Evolutionary conservation across 1,140 invertebrate genomes (phyloP).

Genomic region (Megalonaias nervosa): DNA sequence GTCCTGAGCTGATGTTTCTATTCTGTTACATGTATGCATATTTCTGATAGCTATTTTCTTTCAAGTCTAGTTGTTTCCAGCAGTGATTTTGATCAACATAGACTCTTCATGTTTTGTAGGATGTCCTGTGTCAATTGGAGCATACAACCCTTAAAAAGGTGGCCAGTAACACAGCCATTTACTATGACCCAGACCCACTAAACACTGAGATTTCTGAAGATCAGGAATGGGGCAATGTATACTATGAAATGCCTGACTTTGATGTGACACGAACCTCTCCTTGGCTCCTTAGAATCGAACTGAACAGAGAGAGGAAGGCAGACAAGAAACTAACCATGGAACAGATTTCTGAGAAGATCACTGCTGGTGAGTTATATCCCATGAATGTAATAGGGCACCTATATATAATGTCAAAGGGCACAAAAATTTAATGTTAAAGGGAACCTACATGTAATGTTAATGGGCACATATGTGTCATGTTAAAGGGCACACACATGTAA

Average conservation of each 20-base stretch:
- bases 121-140: conserved; percentile 96
- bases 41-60: no score
- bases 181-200: conserved; percentile 99
- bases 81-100: background rate
- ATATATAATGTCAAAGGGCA: no score
- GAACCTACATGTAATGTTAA: no score
- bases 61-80: no score
- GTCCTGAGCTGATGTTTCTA: no score
- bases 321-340: conserved; percentile 99
- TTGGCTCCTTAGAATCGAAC: conserved; percentile 97
- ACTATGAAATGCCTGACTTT: conserved; percentile 99
- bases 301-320: conserved; percentile 99
- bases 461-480: no score
- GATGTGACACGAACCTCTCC: conserved; percentile 97
- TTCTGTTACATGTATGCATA: no score
- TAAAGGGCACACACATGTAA: no score
- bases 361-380: conserved; percentile 75
- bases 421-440: no score
- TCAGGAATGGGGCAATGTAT: conserved; percentile 99
- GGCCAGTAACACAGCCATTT: conserved; percentile 98
- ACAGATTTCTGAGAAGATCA: conserved; percentile 99
- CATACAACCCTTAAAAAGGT: conserved; percentile 98
- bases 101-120: conserved; percentile 69
- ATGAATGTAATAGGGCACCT: no score
- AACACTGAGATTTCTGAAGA: conserved; percentile 99